These are phyloP conservation scores for Parascotia fuliginaria DNA, from an alignment of 2,888 invertebrate species.

Conservation along the genomic window DNA sequence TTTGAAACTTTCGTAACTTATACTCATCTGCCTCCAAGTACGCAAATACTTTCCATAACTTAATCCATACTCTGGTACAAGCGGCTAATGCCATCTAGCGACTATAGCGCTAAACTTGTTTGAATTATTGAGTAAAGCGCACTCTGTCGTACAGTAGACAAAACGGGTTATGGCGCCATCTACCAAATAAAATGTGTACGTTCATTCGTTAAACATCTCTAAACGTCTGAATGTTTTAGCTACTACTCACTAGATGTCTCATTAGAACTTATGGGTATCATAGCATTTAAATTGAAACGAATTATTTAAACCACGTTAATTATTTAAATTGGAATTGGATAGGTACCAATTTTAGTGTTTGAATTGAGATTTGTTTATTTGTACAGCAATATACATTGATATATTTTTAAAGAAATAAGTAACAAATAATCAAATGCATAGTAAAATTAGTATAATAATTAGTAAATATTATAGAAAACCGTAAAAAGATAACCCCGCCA, in stretches of 20 bases:
- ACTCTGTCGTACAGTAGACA: constrained; percentile 18
- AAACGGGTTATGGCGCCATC: constrained; percentile 25
- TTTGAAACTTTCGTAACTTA: constrained; percentile 37
- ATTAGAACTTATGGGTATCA: too few species aligned
- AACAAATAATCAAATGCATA: too few species aligned
- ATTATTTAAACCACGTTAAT: too few species aligned
- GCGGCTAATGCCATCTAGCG: constrained; percentile 27
- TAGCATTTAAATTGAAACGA: too few species aligned
- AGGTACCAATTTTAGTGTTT: too few species aligned
- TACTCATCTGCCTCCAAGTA: constrained; percentile 3
- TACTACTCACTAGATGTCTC: constrained; percentile 19
- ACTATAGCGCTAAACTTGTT: neutral
- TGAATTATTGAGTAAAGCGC: neutral
- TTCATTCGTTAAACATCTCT: too few species aligned
- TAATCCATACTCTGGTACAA: neutral
- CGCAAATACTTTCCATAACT: constrained; percentile 1
- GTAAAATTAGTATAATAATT: neutral
- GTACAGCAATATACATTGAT: too few species aligned
- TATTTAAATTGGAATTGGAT: too few species aligned
- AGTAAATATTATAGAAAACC: constrained; percentile 9
- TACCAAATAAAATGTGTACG: too few species aligned
- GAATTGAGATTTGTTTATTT: too few species aligned
- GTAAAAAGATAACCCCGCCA: constrained; percentile 62
- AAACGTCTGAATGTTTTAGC: too few species aligned
- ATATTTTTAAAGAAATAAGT: too few species aligned